Evolutionary conservation across 2,797 vertebrate species (phyloP).

Genomic region (Myotis findleyi): DNA sequence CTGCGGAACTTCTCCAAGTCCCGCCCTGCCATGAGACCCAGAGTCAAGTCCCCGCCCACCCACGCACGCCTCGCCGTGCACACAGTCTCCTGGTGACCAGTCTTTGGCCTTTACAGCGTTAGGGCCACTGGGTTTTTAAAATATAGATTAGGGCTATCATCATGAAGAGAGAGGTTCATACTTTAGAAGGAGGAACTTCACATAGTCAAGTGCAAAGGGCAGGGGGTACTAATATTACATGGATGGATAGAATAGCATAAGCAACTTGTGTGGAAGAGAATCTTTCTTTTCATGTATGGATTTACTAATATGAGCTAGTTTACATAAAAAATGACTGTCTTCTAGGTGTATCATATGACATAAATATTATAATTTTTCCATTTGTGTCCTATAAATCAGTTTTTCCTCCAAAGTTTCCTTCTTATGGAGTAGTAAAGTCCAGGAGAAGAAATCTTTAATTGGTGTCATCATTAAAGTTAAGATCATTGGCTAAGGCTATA

Average conservation of each 20-base stretch:
- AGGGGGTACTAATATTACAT: neutral
- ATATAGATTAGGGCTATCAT: neutral
- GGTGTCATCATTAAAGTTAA: neutral
- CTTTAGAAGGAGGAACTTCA: slow-evolving; percentile 27
- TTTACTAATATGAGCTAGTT: neutral
- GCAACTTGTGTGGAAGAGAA: neutral
- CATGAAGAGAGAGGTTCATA: neutral
- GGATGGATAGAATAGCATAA: neutral
- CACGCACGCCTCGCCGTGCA: no score
- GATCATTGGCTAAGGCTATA: neutral
- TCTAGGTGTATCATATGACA: neutral
- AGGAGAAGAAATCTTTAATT: neutral
- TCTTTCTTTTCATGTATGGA: neutral
- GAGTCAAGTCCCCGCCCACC: no score
- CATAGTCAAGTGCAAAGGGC: neutral
- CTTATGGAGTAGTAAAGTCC: neutral
- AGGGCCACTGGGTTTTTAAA: no score
- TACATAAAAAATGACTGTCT: neutral
- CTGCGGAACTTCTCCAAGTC: no score
- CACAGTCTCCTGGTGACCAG: no score
- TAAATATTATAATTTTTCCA: neutral
- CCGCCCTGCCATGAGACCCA: no score
- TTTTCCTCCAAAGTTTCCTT: neutral
- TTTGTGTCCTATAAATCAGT: neutral
- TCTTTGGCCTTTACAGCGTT: no score